Percentiles rank a stretch among this genome's conserved stretches.
These are phyloP conservation scores for Chaetogeoica ovagalla DNA, from an alignment of 2,888 invertebrate genomes.

Conservation along the genomic window DNA sequence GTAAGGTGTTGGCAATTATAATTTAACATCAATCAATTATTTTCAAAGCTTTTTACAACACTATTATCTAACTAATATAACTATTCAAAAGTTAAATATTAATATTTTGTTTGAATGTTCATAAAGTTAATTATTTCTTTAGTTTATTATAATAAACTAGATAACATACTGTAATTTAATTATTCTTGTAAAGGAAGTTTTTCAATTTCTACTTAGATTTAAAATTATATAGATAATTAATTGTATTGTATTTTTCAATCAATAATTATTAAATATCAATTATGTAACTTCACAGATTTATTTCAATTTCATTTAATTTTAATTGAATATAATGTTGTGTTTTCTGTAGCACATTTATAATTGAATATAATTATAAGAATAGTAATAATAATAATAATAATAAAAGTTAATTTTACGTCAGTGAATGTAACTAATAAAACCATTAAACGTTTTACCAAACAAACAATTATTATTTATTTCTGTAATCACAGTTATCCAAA, in stretches of 20 bases:
- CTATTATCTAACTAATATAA: too few species aligned
- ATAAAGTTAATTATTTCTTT: conserved; percentile 26
- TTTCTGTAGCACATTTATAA: conserved; percentile 32
- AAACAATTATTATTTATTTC: conserved; percentile 20
- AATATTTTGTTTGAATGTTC: conserved; percentile 23
- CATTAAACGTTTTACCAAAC: conserved; percentile 32
- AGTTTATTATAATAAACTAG: conserved; percentile 22
- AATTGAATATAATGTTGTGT: conserved; percentile 27
- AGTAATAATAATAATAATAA: conserved; percentile 2
- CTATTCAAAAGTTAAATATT: conserved; percentile 23
- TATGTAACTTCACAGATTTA: conserved; percentile 1
- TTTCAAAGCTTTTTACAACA: conserved; percentile 37
- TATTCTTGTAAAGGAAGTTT: conserved; percentile 5
- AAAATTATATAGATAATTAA: conserved; percentile 29
- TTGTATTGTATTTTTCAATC: conserved; percentile 17
- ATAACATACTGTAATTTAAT: not conserved
- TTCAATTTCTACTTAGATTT: conserved; percentile 29
- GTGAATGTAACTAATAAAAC: conserved; percentile 23
- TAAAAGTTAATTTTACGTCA: conserved; percentile 15
- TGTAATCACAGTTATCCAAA: conserved; percentile 35
- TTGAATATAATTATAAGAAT: too few species aligned
- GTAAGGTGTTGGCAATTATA: conserved; percentile 47
- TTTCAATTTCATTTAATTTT: conserved; percentile 22
- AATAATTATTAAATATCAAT: not conserved
- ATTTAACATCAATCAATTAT: conserved; percentile 27